Evolutionary conservation across 2,797 vertebrate species (phyloP).

Genomic region (Chrysocyon brachyurus): DNA sequence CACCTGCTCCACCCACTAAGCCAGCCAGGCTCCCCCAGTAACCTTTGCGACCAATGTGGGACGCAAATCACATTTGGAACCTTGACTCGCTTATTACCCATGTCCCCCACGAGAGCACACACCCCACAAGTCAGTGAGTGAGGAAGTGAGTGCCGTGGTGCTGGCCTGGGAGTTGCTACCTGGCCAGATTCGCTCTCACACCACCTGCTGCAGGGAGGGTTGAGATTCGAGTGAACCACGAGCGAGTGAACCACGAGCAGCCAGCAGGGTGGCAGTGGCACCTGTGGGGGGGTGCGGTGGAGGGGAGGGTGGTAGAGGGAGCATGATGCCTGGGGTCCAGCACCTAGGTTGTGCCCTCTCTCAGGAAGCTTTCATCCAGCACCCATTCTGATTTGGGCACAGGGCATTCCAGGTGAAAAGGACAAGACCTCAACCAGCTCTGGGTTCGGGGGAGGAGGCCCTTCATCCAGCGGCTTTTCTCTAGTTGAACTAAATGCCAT

Average conservation of each 20-base stretch:
- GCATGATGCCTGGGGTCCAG: background rate
- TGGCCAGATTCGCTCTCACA: background rate
- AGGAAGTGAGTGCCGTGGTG: background rate
- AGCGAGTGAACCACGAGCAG: background rate
- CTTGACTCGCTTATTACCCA: background rate
- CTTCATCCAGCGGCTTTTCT: background rate
- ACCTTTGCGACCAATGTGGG: background rate
- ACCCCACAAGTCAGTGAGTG: background rate
- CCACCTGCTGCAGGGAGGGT: background rate
- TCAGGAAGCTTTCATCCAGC: background rate
- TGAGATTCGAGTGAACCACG: background rate
- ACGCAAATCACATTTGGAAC: background rate
- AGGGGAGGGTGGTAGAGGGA: too few relatives aligned
- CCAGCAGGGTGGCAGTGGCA: background rate
- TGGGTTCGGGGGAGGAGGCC: background rate
- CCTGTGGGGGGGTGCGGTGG: background rate
- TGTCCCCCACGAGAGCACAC: fast-evolving
- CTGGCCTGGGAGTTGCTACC: background rate
- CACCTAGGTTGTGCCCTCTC: background rate
- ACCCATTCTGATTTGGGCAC: background rate
- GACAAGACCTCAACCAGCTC: background rate
- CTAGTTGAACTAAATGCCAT: too few relatives aligned
- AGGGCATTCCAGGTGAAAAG: background rate
- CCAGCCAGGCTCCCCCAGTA: background rate
- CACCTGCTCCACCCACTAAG: background rate